These are phyloP conservation scores for Conchocele bisecta DNA, from an alignment of 2,888 invertebrate genomes.

Conservation along the genomic window DNA sequence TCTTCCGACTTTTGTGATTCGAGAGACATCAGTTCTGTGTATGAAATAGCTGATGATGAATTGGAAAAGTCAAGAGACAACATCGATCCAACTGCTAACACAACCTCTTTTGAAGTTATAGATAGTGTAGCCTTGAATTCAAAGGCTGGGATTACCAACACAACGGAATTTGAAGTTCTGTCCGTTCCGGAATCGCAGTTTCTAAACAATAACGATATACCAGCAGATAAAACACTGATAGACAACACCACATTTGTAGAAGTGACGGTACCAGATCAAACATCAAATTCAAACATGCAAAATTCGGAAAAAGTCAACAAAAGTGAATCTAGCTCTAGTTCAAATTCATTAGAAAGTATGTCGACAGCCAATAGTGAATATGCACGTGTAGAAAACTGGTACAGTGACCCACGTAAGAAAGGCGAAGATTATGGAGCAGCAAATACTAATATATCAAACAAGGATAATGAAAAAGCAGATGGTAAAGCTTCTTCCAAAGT, in stretches of 20 bases:
- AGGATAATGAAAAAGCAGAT: too few species aligned
- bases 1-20: conserved; percentile 45
- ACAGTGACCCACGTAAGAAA: too few species aligned
- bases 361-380: too few species aligned
- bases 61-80: conserved; percentile 24
- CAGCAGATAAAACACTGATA: too few species aligned
- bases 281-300: too few species aligned
- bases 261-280: too few species aligned
- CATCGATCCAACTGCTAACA: conserved; percentile 46
- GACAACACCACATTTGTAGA: conserved; percentile 61
- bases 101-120: conserved; percentile 62
- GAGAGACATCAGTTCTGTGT: conserved; percentile 54
- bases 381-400: too few species aligned
- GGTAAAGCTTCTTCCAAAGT: background rate
- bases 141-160: conserved; percentile 18
- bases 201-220: conserved; percentile 1
- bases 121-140: conserved; percentile 39
- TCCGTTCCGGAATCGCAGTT: conserved; percentile 4
- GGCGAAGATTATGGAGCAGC: too few species aligned
- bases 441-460: too few species aligned
- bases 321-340: too few species aligned
- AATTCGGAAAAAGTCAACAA: too few species aligned
- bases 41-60: conserved; percentile 46
- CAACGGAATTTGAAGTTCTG: conserved; percentile 54
- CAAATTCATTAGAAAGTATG: too few species aligned